Conservation (phyloP, 2,888 invertebrate species). For the Marronus borbonicus region DNA sequence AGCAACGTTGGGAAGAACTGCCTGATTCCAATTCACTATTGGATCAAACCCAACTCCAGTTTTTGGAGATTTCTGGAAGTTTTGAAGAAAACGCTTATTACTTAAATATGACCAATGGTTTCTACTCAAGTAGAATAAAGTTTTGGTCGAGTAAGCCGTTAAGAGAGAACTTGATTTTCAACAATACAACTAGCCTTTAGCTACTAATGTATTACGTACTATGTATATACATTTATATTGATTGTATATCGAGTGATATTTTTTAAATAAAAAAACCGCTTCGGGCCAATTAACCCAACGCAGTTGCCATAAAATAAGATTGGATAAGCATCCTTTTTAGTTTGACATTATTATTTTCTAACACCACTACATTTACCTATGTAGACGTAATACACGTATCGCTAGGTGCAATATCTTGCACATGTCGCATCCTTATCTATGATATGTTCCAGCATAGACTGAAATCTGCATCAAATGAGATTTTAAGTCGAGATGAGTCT, state of each 20-base stretch:
- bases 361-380: no score
- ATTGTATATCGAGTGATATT: not conserved
- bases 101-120: constrained; percentile 55
- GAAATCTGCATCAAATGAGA: no score
- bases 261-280: not conserved
- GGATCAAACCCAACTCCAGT: constrained; percentile 54
- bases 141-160: constrained; percentile 60
- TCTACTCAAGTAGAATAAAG: constrained; percentile 57
- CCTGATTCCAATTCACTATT: constrained; percentile 28
- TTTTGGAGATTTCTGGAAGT: constrained; percentile 57
- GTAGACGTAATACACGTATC: no score
- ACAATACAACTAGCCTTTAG: constrained; percentile 12
- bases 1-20: constrained; percentile 44
- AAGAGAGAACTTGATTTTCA: constrained; percentile 55
- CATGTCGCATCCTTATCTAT: no score
- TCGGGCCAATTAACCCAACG: no score
- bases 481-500: no score
- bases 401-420: no score
- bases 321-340: no score
- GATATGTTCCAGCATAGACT: no score
- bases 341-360: no score
- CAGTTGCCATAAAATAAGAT: not conserved
- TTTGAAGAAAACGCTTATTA: constrained; percentile 9
- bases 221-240: not conserved
- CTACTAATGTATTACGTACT: not conserved